Evolutionary conservation across 2,113 vertebrate genomes (phyloP).

Genomic region (Chlorodrepanis virens): DNA sequence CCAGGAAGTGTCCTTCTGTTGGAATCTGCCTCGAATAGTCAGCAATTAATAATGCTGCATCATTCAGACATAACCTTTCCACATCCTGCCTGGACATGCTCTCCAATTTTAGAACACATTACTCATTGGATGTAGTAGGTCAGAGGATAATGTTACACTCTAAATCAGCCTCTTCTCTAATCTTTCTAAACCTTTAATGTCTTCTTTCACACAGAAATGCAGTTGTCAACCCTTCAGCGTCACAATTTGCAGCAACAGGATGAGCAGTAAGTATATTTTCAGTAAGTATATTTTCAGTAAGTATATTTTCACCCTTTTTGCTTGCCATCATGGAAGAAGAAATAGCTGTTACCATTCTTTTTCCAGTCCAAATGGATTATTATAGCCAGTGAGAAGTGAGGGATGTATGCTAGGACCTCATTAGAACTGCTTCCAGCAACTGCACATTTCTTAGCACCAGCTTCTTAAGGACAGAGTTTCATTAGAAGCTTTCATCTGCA

Average conservation of each 20-base stretch:
- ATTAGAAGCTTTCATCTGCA: background rate
- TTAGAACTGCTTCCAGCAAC: background rate
- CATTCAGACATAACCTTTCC: conserved; percentile 8
- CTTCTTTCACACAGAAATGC: background rate
- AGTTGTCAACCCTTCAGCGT: background rate
- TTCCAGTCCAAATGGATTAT: background rate
- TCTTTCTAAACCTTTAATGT: background rate
- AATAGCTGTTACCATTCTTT: background rate
- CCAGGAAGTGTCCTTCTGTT: background rate
- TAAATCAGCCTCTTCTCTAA: conserved; percentile 4
- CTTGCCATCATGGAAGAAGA: background rate
- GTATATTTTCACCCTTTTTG: background rate
- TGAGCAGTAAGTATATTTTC: background rate
- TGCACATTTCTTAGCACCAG: background rate
- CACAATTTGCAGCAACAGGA: background rate
- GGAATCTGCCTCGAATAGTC: background rate
- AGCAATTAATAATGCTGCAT: background rate
- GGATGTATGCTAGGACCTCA: background rate
- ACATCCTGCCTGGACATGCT: background rate
- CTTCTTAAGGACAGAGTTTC: background rate
- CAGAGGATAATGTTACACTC: conserved; percentile 16
- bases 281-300: background rate
- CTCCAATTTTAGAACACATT: background rate
- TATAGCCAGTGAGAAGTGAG: background rate
- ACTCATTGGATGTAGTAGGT: background rate